phyloP scores from a whole-genome alignment of 2,113 vertebrate genomes.

The Todiramphus saurophagus region DNA sequence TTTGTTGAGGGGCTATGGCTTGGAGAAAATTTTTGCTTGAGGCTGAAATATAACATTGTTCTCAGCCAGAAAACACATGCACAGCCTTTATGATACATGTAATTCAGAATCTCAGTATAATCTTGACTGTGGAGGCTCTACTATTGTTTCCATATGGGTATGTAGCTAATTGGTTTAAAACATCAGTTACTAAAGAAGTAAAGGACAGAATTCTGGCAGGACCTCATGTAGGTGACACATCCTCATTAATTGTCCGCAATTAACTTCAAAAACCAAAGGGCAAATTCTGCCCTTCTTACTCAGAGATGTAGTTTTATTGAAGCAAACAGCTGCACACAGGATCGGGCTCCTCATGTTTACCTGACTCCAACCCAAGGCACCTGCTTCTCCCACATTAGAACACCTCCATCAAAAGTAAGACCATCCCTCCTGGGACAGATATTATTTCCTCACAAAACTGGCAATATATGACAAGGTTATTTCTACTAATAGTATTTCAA shows the following conservation, averaged over 20 bases:
- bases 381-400: not conserved
- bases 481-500: not conserved
- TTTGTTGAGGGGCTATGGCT: constrained; percentile 7
- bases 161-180: not conserved
- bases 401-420: not conserved
- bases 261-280: not conserved
- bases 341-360: not conserved
- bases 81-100: not conserved
- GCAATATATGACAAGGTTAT: not conserved
- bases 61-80: constrained; percentile 4
- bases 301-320: not conserved
- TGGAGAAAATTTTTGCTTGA: constrained; percentile 32
- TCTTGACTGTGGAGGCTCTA: not conserved
- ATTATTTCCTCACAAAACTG: not conserved
- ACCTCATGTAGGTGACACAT: not conserved
- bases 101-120: not conserved
- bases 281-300: not conserved
- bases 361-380: not conserved
- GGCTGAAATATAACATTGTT: constrained; percentile 32
- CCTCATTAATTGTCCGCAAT: not conserved
- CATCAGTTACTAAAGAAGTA: not conserved
- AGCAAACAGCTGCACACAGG: not conserved
- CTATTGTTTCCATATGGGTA: not conserved
- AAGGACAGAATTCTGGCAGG: not conserved
- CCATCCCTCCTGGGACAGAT: not conserved